Conservation (phyloP, 2,888 invertebrate genomes). For the Bugulina stolonifera region DNA sequence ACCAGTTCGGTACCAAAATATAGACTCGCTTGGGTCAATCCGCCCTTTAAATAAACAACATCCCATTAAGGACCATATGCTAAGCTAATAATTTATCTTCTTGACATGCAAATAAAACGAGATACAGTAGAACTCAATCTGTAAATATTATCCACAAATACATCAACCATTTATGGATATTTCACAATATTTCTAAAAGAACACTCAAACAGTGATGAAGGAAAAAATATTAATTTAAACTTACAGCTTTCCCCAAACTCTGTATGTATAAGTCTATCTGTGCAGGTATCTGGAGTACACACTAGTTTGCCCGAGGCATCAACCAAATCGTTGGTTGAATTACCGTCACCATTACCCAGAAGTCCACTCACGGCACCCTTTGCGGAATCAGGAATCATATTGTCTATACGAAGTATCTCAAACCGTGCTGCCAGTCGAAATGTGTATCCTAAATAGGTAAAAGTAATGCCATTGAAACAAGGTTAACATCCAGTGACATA, state of each 20-base stretch:
- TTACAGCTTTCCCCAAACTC: conserved; percentile 12
- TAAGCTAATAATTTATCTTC: no score
- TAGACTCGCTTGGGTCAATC: conserved; percentile 16
- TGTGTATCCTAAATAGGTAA: conserved; percentile 7
- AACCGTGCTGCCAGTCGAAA: neutral
- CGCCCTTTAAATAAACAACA: conserved; percentile 24
- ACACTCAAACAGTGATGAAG: no score
- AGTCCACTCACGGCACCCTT: neutral
- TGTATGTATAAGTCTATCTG: neutral
- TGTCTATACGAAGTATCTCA: neutral
- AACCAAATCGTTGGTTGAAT: neutral
- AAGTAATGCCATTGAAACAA: no score
- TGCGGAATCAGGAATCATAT: neutral
- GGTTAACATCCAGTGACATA: no score
- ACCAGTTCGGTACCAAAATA: conserved; percentile 20
- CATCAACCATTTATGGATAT: no score
- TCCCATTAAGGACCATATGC: no score
- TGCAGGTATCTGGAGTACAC: neutral
- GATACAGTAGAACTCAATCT: no score
- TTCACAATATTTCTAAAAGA: no score
- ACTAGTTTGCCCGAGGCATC: neutral
- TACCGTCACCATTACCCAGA: neutral
- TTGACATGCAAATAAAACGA: no score
- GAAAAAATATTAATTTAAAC: no score
- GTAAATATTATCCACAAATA: no score